Conservation (phyloP, 2,113 vertebrate genomes). For the Vimba vimba region DNA sequence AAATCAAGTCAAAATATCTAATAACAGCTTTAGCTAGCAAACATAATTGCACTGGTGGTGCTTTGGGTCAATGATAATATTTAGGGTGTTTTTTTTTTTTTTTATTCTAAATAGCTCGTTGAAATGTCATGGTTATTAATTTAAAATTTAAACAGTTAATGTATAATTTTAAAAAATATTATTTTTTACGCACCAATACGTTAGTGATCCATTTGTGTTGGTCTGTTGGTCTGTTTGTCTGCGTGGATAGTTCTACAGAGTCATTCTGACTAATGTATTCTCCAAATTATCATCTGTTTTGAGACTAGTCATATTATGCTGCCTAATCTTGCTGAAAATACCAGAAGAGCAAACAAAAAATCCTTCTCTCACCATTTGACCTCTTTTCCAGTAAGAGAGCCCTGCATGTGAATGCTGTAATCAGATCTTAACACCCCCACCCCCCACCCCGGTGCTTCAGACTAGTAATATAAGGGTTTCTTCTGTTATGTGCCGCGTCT, state of each 20-base stretch:
- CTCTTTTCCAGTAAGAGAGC: conserved; percentile 8
- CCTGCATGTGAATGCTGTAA: conserved; percentile 26
- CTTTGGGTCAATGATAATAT: neutral
- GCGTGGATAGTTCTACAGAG: neutral
- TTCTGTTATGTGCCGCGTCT: neutral
- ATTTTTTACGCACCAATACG: neutral
- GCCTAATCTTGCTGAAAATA: neutral
- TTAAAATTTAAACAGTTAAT: neutral
- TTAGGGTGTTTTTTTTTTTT: neutral
- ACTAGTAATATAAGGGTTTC: neutral
- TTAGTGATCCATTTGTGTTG: neutral
- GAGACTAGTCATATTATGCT: neutral
- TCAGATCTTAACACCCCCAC: neutral
- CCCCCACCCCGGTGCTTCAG: neutral
- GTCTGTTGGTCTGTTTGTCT: neutral
- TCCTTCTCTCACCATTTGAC: conserved; percentile 9
- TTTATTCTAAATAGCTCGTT: neutral
- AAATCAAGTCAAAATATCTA: neutral
- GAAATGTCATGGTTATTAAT: neutral
- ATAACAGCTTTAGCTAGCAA: neutral
- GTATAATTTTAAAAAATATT: neutral
- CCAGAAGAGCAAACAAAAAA: neutral
- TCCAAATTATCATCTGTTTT: conserved; percentile 1
- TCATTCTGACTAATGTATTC: neutral
- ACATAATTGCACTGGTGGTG: neutral